Percentiles rank a stretch among this genome's conserved stretches.
phyloP scores from a whole-genome alignment of 2,797 vertebrate species.

The Microctenopoma steveboyesi region DNA sequence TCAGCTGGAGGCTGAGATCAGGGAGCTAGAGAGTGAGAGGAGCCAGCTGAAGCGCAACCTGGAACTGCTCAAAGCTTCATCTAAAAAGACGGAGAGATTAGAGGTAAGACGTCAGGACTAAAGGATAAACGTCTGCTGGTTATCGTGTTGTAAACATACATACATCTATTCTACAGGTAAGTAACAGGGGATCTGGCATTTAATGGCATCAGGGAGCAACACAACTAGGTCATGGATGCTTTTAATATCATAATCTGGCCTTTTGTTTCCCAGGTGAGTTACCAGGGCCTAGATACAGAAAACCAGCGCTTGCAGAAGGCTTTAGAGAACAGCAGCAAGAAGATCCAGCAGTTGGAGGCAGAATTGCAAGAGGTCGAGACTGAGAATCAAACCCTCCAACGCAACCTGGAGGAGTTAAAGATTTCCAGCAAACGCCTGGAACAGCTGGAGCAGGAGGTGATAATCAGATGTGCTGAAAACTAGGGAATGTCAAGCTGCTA shows the following conservation, averaged over 20 bases:
- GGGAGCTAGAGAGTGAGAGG: constrained; percentile 94
- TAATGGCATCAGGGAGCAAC: constrained; percentile 34
- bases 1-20: constrained; percentile 93
- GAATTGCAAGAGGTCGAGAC: constrained; percentile 93
- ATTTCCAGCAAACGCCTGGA: constrained; percentile 97
- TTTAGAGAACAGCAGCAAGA: constrained; percentile 95
- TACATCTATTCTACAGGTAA: constrained; percentile 19
- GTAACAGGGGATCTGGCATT: constrained; percentile 66
- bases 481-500: not conserved
- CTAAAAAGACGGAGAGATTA: constrained; percentile 94
- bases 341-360: constrained; percentile 94
- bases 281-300: constrained; percentile 96
- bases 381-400: constrained; percentile 94
- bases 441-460: constrained; percentile 92
- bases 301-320: constrained; percentile 97
- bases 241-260: constrained; percentile 57
- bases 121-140: not conserved
- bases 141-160: too few relatives aligned
- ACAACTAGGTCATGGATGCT: constrained; percentile 60
- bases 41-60: constrained; percentile 91
- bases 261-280: constrained; percentile 83
- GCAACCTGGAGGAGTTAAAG: constrained; percentile 94
- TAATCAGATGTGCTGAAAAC: not conserved
- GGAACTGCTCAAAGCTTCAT: constrained; percentile 94
- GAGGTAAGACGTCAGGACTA: constrained; percentile 77